Percentiles rank a stretch among this genome's conserved stretches.
These are phyloP conservation scores for Hirtodrosophila cameraria DNA, from an alignment of 2,888 invertebrate genomes.

Conservation along the genomic window DNA sequence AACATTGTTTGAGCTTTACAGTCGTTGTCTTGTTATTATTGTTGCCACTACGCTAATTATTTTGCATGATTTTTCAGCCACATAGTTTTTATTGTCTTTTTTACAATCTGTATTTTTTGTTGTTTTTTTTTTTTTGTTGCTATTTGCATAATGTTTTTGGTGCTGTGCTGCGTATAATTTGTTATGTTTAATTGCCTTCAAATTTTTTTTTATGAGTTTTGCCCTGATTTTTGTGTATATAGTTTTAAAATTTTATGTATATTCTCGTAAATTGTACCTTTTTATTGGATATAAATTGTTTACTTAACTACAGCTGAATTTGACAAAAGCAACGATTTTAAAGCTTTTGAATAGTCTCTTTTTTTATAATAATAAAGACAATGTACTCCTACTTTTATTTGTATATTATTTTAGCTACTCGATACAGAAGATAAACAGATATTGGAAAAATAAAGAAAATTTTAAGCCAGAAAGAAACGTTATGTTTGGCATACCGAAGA, in stretches of 20 bases:
- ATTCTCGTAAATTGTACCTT: too few relatives aligned
- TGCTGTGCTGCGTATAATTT: conserved; percentile 25
- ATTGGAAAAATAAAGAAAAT: too few relatives aligned
- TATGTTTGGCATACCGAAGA: too few relatives aligned
- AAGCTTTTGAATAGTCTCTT: too few relatives aligned
- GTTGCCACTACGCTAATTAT: conserved; percentile 15
- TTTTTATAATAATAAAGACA: too few relatives aligned
- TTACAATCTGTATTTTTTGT: neutral
- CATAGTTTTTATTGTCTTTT: conserved; percentile 7
- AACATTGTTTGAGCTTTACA: conserved; percentile 1
- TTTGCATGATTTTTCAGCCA: conserved; percentile 6
- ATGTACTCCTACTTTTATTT: too few relatives aligned
- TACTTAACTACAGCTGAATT: too few relatives aligned
- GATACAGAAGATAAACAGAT: too few relatives aligned
- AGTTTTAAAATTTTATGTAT: conserved; percentile 49
- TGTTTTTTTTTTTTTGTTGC: conserved; percentile 10
- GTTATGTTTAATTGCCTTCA: conserved; percentile 20
- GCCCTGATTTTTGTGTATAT: conserved; percentile 35
- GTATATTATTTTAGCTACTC: conserved; percentile 5
- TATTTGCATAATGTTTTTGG: conserved; percentile 10
- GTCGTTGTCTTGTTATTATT: conserved; percentile 3
- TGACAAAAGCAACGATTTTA: too few relatives aligned
- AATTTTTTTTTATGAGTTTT: conserved; percentile 33
- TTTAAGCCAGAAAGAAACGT: too few relatives aligned
- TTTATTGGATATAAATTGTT: too few relatives aligned